These are phyloP conservation scores for Gadus macrocephalus DNA, from an alignment of 2,113 vertebrate genomes.

Conservation along the genomic window DNA sequence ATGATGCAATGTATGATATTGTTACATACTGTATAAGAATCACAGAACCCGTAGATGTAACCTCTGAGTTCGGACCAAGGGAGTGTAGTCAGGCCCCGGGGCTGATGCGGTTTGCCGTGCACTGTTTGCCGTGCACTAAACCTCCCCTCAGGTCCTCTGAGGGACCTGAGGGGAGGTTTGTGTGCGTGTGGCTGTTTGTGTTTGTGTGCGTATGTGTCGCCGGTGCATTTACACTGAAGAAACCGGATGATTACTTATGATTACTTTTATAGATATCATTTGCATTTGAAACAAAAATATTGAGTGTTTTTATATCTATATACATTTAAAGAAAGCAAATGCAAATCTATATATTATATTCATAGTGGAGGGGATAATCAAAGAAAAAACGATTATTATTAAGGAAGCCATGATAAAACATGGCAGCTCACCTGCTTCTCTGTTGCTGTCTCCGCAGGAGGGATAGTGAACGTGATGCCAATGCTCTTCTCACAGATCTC, in stretches of 20 bases:
- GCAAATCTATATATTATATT: not conserved
- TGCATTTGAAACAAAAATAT: too few relatives aligned
- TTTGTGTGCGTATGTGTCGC: not conserved
- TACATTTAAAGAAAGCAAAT: too few relatives aligned
- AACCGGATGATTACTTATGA: too few relatives aligned
- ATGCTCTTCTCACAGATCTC: constrained; percentile 71
- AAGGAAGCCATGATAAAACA: not conserved
- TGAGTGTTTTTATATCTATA: too few relatives aligned
- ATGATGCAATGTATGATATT: too few relatives aligned
- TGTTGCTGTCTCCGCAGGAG: constrained; percentile 52
- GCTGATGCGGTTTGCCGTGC: not conserved
- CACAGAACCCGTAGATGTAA: not conserved
- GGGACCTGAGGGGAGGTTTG: constrained; percentile 23
- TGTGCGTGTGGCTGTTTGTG: too few relatives aligned
- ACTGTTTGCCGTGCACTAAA: constrained; percentile 8
- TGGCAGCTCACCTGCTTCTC: constrained; percentile 3
- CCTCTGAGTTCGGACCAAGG: not conserved
- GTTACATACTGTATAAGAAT: not conserved
- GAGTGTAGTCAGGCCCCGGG: not conserved
- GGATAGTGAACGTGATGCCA: constrained; percentile 73
- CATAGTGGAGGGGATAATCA: too few relatives aligned
- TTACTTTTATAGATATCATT: too few relatives aligned
- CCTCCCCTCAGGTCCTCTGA: constrained; percentile 14
- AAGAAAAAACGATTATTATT: not conserved
- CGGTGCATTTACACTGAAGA: too few relatives aligned